These are phyloP conservation scores for Coptodon rendalli DNA, from an alignment of 2,113 vertebrate species.

Conservation along the genomic window DNA sequence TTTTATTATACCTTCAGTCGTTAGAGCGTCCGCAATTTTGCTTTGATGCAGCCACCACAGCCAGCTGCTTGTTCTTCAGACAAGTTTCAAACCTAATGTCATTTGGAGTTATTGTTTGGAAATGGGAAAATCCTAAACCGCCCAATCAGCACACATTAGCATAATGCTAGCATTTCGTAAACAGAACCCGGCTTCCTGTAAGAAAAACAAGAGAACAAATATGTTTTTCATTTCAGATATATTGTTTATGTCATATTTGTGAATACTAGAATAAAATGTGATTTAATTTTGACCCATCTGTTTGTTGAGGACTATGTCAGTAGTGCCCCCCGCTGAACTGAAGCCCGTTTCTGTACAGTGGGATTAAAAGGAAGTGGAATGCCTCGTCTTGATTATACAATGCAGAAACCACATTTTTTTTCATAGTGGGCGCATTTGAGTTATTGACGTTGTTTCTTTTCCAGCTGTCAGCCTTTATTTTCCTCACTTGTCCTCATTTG, in stretches of 20 bases:
- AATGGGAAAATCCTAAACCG: neutral
- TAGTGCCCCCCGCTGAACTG: neutral
- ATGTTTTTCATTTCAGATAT: neutral
- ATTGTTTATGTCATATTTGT: neutral
- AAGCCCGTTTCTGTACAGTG: neutral
- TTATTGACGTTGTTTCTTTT: neutral
- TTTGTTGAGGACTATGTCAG: neutral
- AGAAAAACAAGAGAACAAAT: rapidly evolving
- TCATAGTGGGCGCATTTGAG: neutral
- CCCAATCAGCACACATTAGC: neutral
- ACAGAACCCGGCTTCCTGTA: rapidly evolving
- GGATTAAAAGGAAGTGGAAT: neutral
- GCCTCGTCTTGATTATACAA: neutral
- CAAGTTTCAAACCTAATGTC: neutral
- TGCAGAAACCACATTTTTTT: neutral
- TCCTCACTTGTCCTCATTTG: neutral
- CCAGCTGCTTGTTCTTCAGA: neutral
- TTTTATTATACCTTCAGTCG: neutral
- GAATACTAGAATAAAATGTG: neutral
- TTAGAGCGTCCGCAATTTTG: neutral
- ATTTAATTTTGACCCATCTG: rapidly evolving
- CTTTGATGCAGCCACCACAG: neutral
- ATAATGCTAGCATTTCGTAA: neutral
- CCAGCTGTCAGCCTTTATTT: neutral
- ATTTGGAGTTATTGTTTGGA: neutral